Evolutionary conservation across 2,888 invertebrate species (phyloP), one percentile per base, ranked within the genome.

Genomic region (Argyra leucocephala): DNA sequence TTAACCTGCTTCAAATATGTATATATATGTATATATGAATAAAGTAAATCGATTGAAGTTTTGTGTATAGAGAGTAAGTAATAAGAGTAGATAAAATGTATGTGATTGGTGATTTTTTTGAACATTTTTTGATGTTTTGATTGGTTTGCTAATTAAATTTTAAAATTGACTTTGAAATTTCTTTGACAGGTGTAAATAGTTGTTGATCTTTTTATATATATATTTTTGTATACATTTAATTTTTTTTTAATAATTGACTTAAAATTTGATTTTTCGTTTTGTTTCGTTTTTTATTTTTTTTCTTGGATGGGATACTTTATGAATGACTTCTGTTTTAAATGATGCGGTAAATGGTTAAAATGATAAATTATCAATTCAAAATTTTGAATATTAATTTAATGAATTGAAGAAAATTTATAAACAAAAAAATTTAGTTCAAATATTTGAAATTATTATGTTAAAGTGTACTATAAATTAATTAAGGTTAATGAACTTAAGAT

Each of bases 81-180:
- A 15, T 48, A 37, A 48, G 15, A 18, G 37, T 37, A 37, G 48
- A 31, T 12, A 48, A 48, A 48, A 48, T 48, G 12, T 48, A 48
- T 48, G 48, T 48, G 48, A 48, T 48, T 48, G 48, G 48, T 48
- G 48, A 48, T 48, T 48, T 48, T 48, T 48, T 48, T 18, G 48
- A 48, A 48, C 18, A 48, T 48, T 48, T n/a, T 48, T 48, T 48
- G 48, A 48, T 48, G 48, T 48, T 48, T 48, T 48, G 48, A 48
- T 48, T 48, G 48, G 48, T 48, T 48, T 48, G 48, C 48, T 48
- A 48, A 48, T 48, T 48, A 48, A 48, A 48, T 18, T 48, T 48
- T 48, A 48, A 48, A 48, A 48, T 48, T 48, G 48, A 48, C 48
- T 48, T 48, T 48, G 48, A 48, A 48, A 48, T 48, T 48, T 48